Evolutionary conservation across 1,140 invertebrate genomes (phyloP).

Genomic region (Micrasema minimum): DNA sequence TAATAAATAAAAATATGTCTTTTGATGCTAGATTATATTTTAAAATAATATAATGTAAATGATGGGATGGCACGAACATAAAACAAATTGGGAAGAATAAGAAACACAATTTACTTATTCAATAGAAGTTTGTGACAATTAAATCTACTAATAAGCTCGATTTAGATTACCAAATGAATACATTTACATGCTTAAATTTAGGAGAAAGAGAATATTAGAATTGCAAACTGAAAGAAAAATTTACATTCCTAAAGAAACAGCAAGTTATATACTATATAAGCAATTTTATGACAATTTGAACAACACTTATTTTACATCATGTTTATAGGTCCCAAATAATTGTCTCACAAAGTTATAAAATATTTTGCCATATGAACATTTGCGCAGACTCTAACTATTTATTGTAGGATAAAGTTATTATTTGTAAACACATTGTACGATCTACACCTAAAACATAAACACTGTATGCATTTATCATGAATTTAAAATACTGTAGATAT

Average conservation of each 20-base stretch:
- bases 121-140: conserved; percentile 32
- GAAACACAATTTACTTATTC: conserved; percentile 20
- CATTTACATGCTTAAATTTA: conserved; percentile 42
- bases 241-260: conserved; percentile 14
- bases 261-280: conserved; percentile 9
- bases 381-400: conserved; percentile 30
- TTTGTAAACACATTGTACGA: conserved; percentile 5
- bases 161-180: conserved; percentile 54
- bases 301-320: conserved; percentile 25
- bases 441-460: background rate
- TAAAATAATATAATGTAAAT: conserved; percentile 22
- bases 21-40: conserved; percentile 39
- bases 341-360: conserved; percentile 35
- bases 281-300: conserved; percentile 11
- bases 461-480: background rate
- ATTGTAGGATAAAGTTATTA: conserved; percentile 15
- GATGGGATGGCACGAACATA: conserved; percentile 5
- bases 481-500: conserved; percentile 36
- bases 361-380: conserved; percentile 32
- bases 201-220: conserved; percentile 20
- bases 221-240: conserved; percentile 26
- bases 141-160: conserved; percentile 54
- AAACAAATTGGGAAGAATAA: conserved; percentile 14
- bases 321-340: conserved; percentile 42
- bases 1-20: conserved; percentile 42